Percentiles rank a stretch among this genome's conserved stretches.
These are phyloP conservation scores for Epizoanthus fatuus DNA, from an alignment of 92 coral and sea anemone species.

Conservation along the genomic window DNA sequence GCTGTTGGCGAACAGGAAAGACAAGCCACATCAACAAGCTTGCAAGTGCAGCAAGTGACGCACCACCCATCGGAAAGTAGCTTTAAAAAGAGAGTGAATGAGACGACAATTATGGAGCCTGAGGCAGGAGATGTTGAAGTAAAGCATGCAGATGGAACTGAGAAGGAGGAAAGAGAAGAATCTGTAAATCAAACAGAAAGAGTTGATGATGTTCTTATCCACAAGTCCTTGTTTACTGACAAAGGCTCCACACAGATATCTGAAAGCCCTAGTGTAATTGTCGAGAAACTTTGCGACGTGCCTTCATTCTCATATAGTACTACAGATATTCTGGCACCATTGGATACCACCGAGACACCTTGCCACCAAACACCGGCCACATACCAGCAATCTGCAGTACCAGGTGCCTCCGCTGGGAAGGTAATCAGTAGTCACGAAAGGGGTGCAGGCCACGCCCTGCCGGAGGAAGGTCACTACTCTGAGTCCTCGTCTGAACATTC, in stretches of 20 bases:
- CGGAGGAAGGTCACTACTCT: slow-evolving; percentile 19
- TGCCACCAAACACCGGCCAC: background rate
- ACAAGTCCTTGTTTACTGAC: background rate
- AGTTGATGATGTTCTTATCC: background rate
- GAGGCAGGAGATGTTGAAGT: background rate
- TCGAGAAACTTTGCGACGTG: slow-evolving; percentile 28
- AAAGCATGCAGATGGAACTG: background rate
- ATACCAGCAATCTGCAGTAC: background rate
- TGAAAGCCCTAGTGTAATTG: slow-evolving; percentile 41
- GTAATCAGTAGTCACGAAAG: background rate
- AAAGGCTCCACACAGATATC: background rate
- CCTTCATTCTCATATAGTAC: slow-evolving; percentile 26
- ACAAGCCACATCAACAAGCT: background rate
- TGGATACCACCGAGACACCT: background rate
- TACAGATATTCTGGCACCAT: slow-evolving; percentile 16
- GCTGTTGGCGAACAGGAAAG: background rate
- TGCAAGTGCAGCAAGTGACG: background rate
- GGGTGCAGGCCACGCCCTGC: background rate
- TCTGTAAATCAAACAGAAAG: background rate
- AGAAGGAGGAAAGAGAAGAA: slow-evolving; percentile 1
- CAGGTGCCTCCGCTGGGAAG: background rate
- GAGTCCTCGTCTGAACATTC: slow-evolving; percentile 21
- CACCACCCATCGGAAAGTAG: background rate
- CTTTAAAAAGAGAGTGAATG: background rate
- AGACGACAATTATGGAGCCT: background rate